Evolutionary conservation across 2,888 invertebrate species (phyloP), one percentile per base, ranked within the genome.

Genomic region (Nysson spinosus): DNA sequence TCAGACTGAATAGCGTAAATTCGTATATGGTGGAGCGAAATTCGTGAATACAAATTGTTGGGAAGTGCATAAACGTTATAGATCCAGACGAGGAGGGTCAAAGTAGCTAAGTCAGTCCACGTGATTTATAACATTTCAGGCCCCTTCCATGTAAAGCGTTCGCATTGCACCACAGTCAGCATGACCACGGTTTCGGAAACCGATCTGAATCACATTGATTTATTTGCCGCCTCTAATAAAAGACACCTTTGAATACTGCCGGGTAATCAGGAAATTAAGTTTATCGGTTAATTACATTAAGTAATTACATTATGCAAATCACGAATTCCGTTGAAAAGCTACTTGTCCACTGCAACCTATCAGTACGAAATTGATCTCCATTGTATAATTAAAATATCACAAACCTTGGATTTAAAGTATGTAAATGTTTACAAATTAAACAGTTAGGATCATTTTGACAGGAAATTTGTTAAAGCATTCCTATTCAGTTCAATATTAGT

Each of bases 51-150:
- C 54, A 65, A 72, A 75, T 69, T 72, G 69, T 75, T 72, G 62
- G 26, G 57, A 42, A 54, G 50, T 42, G 61, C 63, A 66, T 55
- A 35, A 20, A 56, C 66, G 47, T 52, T 61, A 60, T 64, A 52
- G 58, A 49, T 44, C 40, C 51, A 35, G 35, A 17, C 11, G 24
- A 32, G 39, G 62, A 43, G 47, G 68, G 62, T 65, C 37, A 61
- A 76, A 72, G 65, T 63, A 75, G 72, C 64, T 55, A 55, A 69
- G 75, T 75, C 75, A 75, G 67, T 65, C 35, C n/a, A 26, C 30
- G 49, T 70, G 75, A 75, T 75, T 75, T 76, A 75, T 67, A 55
- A 69, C 70, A 32, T 46, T 26, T 51, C 17, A 24, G 42, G 46
- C 42, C 39, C 51, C 55, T 46, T 68, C 47, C 46, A 46, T 49